Conservation (phyloP, 2,113 vertebrate species). For the Zosterops hypoxanthus region DNA sequence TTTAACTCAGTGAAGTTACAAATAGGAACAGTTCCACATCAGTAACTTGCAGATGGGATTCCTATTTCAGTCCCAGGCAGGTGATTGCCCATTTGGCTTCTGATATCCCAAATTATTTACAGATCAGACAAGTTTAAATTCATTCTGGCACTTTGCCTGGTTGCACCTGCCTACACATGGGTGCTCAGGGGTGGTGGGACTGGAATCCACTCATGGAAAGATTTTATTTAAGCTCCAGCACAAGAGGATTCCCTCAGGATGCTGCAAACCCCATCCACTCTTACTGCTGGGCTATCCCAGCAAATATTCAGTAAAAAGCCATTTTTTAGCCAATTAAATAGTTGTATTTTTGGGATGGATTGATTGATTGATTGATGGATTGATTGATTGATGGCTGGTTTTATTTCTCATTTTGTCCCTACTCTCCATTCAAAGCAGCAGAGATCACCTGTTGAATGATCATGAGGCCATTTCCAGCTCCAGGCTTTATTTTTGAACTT, state of each 20-base stretch:
- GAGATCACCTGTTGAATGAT: not conserved
- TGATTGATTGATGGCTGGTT: not conserved
- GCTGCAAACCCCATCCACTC: not conserved
- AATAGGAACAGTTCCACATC: not conserved
- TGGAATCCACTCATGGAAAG: accelerated
- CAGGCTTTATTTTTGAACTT: not conserved
- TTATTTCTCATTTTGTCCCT: not conserved
- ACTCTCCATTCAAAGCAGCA: not conserved
- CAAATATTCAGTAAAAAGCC: not conserved
- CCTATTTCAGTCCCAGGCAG: too few relatives aligned
- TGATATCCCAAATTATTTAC: not conserved
- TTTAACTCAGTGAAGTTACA: not conserved
- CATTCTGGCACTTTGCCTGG: not conserved
- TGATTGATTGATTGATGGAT: not conserved
- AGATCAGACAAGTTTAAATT: not conserved
- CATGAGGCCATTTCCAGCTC: not conserved
- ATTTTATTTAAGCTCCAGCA: not conserved
- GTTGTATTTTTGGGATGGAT: not conserved
- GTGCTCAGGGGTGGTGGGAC: not conserved
- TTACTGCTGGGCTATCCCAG: not conserved
- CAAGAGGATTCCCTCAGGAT: not conserved
- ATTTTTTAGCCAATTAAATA: not conserved
- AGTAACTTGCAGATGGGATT: not conserved
- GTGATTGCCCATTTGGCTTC: not conserved
- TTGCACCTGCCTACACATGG: not conserved